These are phyloP conservation scores for Phalacrocorax carbo DNA, from an alignment of 2,113 vertebrate genomes.

Conservation along the genomic window DNA sequence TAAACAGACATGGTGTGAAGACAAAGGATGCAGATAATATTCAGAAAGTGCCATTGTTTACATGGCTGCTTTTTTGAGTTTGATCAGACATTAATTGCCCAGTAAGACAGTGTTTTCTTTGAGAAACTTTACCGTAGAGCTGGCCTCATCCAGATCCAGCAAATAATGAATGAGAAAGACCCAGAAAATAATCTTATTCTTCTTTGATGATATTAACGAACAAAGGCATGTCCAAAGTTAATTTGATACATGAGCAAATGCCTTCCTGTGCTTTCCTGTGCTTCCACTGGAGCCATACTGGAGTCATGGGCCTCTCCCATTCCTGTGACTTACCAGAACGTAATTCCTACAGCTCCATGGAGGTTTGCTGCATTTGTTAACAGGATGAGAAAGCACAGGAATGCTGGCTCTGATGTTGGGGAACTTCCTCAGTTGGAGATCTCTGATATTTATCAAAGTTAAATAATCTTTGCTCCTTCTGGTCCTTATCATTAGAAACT, in stretches of 20 bases:
- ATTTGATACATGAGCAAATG: not conserved
- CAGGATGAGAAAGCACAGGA: not conserved
- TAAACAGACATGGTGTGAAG: not conserved
- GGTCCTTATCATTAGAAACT: not conserved
- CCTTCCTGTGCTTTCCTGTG: not conserved
- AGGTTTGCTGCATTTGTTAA: not conserved
- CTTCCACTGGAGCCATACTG: not conserved
- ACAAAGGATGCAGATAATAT: not conserved
- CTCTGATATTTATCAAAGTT: not conserved
- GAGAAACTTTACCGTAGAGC: not conserved
- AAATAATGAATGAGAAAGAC: not conserved
- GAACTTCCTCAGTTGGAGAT: not conserved
- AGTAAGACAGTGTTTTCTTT: not conserved
- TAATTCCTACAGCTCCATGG: not conserved
- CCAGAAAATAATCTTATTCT: not conserved
- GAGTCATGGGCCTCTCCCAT: not conserved
- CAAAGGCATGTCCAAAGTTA: not conserved
- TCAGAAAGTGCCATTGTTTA: constrained; percentile 1
- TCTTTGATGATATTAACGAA: not conserved
- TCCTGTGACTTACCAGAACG: not conserved
- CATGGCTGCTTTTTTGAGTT: not conserved
- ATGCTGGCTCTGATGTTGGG: not conserved
- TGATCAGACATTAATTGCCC: not conserved
- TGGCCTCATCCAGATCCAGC: not conserved
- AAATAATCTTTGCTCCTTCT: not conserved